A percentile compares a stretch with the other conserved stretches of the same genome.
Conservation (phyloP, 2,797 vertebrate genomes). For the Vipera latastei region DNA sequence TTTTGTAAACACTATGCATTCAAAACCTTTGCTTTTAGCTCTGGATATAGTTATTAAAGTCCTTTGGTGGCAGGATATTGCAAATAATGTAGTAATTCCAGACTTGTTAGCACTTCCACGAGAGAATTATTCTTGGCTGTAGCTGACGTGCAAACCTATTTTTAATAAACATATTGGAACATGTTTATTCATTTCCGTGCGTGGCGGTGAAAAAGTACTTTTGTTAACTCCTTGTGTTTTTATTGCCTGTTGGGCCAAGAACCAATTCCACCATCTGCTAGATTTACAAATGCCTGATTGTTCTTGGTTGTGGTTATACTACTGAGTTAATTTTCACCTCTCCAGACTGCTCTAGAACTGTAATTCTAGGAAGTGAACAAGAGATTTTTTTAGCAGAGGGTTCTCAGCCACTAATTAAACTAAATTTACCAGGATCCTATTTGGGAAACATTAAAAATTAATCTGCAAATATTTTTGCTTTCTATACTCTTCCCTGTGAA, state of each 20-base stretch:
- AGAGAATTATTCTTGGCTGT: constrained; percentile 39
- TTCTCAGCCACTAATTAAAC: neutral
- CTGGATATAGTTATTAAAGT: neutral
- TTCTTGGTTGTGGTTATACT: neutral
- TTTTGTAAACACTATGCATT: neutral
- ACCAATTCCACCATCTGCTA: constrained; percentile 21
- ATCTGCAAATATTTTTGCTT: neutral
- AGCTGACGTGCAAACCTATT: constrained; percentile 31
- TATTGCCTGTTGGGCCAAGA: constrained; percentile 32
- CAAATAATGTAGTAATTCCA: constrained; percentile 30
- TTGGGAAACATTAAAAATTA: neutral
- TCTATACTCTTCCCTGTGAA: neutral
- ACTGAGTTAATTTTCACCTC: neutral
- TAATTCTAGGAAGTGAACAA: neutral
- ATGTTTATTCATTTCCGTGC: constrained; percentile 38
- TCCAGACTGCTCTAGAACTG: neutral
- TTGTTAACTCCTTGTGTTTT: constrained; percentile 13
- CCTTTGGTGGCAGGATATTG: neutral
- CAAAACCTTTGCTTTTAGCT: neutral
- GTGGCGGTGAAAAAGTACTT: neutral
- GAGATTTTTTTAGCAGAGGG: neutral
- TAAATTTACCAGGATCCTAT: neutral
- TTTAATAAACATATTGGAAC: constrained; percentile 26
- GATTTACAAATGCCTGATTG: neutral
- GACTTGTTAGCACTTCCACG: constrained; percentile 16